Percentiles rank a stretch among this genome's conserved stretches.
Conservation (phyloP, 2,797 vertebrate species). For the Orientallactaga sibirica region DNA sequence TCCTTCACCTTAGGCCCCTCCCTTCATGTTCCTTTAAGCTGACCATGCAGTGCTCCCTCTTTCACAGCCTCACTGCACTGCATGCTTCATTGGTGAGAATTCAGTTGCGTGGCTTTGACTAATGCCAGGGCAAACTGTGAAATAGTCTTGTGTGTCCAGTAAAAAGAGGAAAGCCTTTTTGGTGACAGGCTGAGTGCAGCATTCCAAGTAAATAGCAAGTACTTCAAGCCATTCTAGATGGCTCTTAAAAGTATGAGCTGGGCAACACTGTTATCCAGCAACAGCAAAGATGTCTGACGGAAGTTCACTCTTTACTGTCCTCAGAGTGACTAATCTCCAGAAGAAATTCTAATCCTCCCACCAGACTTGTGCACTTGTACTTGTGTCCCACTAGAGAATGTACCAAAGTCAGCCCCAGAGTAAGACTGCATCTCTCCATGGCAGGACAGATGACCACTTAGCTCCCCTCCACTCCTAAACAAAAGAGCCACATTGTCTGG, state of each 20-base stretch:
- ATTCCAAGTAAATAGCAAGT: slow-evolving; percentile 44
- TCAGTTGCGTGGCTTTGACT: neutral
- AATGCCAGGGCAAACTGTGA: neutral
- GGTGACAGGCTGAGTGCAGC: neutral
- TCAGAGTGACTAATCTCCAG: slow-evolving; percentile 44
- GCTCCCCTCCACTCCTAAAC: slow-evolving; percentile 54
- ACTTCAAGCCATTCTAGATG: neutral
- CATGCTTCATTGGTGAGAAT: neutral
- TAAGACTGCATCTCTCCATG: slow-evolving; percentile 60
- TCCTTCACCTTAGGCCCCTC: neutral
- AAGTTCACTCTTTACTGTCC: slow-evolving; percentile 55
- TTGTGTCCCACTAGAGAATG: neutral
- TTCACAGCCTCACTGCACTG: neutral
- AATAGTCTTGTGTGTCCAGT: neutral
- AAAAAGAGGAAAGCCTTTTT: slow-evolving; percentile 16
- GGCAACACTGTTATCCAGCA: slow-evolving; percentile 29
- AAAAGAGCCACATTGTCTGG: slow-evolving; percentile 78
- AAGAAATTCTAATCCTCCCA: slow-evolving; percentile 62
- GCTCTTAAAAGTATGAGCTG: neutral
- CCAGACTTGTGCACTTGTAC: slow-evolving; percentile 32
- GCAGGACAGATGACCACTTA: slow-evolving; percentile 74
- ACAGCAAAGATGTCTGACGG: neutral
- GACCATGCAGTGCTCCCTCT: neutral
- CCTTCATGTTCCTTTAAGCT: neutral
- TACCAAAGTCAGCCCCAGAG: slow-evolving; percentile 57